Evolutionary conservation across 2,113 vertebrate genomes (phyloP).

Genomic region (Cyprinodon brontotheroides): DNA sequence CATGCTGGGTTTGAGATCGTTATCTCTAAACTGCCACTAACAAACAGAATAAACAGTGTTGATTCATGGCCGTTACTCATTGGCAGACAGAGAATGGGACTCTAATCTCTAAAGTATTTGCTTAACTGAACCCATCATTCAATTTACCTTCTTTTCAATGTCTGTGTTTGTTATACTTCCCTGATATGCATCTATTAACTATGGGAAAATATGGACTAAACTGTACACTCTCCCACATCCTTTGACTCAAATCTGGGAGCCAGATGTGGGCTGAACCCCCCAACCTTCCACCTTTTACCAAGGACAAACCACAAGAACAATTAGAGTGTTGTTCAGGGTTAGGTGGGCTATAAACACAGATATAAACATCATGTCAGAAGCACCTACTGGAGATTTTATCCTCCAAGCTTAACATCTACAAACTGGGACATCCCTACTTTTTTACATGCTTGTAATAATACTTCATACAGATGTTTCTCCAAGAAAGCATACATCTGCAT

Average conservation of each 20-base stretch:
- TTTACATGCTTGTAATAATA: conserved; percentile 25
- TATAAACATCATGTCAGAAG: conserved; percentile 57
- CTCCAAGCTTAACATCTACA: conserved; percentile 9
- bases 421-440: conserved; percentile 16
- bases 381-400: conserved; percentile 6
- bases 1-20: background rate
- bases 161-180: background rate
- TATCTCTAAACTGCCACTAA: background rate
- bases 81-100: background rate
- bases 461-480: conserved; percentile 33
- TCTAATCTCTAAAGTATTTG: background rate
- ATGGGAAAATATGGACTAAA: conserved; percentile 17
- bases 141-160: conserved; percentile 1
- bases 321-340: conserved; percentile 38
- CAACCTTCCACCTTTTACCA: conserved; percentile 48
- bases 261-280: conserved; percentile 54
- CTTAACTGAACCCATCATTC: background rate
- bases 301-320: conserved; percentile 29
- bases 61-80: background rate
- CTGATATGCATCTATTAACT: conserved; percentile 17
- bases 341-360: conserved; percentile 57
- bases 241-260: conserved; percentile 47
- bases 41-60: background rate
- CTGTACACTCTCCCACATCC: conserved; percentile 44
- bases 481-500: conserved; percentile 23